Evolutionary conservation across 2,797 vertebrate species (phyloP).

Genomic region (Esox masquinongy): DNA sequence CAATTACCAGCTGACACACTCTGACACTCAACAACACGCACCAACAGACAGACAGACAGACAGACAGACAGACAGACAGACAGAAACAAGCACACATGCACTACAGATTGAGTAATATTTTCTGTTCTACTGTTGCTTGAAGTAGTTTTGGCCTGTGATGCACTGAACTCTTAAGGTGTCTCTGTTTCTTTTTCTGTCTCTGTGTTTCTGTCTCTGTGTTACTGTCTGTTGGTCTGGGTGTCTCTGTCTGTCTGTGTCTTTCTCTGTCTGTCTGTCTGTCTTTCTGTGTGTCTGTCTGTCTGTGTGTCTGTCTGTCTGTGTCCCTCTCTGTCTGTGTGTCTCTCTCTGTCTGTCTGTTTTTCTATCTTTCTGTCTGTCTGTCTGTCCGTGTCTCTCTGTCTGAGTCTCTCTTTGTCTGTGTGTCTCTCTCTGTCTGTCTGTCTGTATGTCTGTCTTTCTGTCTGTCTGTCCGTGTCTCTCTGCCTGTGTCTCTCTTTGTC

Average conservation of each 20-base stretch:
- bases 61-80: too few species aligned
- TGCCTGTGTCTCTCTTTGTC: too few species aligned
- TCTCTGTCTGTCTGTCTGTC: background rate
- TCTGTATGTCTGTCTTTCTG: background rate
- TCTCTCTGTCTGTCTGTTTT: too few species aligned
- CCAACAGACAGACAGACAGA: background rate
- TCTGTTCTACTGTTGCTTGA: background rate
- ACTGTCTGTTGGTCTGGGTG: background rate
- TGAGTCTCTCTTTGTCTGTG: too few species aligned
- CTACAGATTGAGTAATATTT: background rate
- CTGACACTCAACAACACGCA: constrained; percentile 28
- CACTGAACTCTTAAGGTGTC: background rate
- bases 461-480: too few species aligned
- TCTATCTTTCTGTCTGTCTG: background rate
- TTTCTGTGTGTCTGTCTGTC: background rate
- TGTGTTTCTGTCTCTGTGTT: too few species aligned
- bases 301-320: background rate
- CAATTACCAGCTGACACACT: constrained; percentile 77
- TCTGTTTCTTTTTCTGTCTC: background rate
- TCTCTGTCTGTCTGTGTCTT: background rate
- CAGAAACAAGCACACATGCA: constrained; percentile 1
- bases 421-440: too few species aligned
- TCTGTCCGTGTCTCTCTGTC: background rate
- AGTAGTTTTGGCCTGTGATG: background rate
- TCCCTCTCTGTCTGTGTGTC: too few species aligned